Evolutionary conservation across 2,888 invertebrate genomes (phyloP), one percentile per base, ranked within the genome.

Genomic region (Tachina lurida): DNA sequence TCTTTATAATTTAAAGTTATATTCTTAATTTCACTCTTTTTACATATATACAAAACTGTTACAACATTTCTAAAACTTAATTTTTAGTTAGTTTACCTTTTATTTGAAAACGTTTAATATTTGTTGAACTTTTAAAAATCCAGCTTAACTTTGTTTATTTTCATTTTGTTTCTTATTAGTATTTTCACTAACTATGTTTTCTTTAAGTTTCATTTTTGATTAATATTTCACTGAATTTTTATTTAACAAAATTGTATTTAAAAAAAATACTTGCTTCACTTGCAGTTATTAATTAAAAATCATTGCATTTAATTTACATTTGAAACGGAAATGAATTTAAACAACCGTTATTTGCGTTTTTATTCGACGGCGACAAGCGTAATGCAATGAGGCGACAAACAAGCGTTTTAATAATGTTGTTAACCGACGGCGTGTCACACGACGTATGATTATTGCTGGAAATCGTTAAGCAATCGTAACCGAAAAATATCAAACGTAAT

Each of bases 381-480:
- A 68, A 56, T 19, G 49, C 8, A 68, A 60, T 76, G 76, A 77
- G 47, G 58, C 63, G 65, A 84, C 75, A 62, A 60, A 80, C 83
- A 86, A 88, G 82, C 79, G 88, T 80, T 68, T 75, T 77, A 70
- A 70, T 52, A 12, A 79, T 67, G 83, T 86, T 86, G 86, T 86
- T 86, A 83, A 88, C 91, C 91, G 91, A 91, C 91, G 91, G 91
- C 90, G 89, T 90, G 91, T 91, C 91, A 90, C 91, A 90, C 89
- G 90, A 89, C 89, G 89, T 88, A 88, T 89, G 89, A 87, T 83
- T 86, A 86, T 86, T 86, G 83, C 86, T 76, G 52, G 89, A 89
- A 89, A 84, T 84, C 85, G 86, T 86, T 86, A 86, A 86, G 86
- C 90, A 91, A 90, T 89, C 90, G 89, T 89, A 87, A 84, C 81